phyloP scores from a whole-genome alignment of 2,113 vertebrate genomes.

The Patagioenas fasciata region DNA sequence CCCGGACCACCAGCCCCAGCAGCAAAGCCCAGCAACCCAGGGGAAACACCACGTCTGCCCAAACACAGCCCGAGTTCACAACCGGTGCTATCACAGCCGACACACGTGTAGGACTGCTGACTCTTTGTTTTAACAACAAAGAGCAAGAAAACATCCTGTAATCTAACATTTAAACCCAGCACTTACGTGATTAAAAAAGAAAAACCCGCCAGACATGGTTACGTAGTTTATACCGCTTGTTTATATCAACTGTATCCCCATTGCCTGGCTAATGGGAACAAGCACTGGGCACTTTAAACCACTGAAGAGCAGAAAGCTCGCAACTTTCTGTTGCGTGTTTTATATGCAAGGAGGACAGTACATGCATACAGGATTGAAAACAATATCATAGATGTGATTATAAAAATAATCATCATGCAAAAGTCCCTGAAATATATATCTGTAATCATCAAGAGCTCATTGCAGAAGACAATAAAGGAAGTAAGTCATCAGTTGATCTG shows the following conservation, averaged over 20 bases:
- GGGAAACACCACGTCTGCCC: not conserved
- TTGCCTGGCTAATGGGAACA: not conserved
- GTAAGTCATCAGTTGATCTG: not conserved
- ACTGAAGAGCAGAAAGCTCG: not conserved
- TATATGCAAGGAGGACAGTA: not conserved
- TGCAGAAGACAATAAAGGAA: not conserved
- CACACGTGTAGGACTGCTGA: not conserved
- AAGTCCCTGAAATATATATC: not conserved
- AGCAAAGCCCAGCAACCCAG: not conserved
- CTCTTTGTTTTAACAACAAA: not conserved
- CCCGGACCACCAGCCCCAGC: rapidly evolving
- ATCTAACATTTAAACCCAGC: not conserved
- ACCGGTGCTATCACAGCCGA: not conserved
- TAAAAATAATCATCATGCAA: not conserved
- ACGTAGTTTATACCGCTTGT: not conserved
- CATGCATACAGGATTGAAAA: not conserved
- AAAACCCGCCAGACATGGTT: not conserved
- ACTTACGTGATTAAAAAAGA: rapidly evolving
- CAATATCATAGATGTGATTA: not conserved
- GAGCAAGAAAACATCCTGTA: conserved; percentile 5
- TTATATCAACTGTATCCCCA: not conserved
- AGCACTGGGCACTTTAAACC: not conserved
- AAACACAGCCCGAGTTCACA: not conserved
- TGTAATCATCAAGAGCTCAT: not conserved
- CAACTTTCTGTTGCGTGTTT: not conserved